Conservation (phyloP, 2,113 vertebrate genomes). For the Oreotrochilus melanogaster region DNA sequence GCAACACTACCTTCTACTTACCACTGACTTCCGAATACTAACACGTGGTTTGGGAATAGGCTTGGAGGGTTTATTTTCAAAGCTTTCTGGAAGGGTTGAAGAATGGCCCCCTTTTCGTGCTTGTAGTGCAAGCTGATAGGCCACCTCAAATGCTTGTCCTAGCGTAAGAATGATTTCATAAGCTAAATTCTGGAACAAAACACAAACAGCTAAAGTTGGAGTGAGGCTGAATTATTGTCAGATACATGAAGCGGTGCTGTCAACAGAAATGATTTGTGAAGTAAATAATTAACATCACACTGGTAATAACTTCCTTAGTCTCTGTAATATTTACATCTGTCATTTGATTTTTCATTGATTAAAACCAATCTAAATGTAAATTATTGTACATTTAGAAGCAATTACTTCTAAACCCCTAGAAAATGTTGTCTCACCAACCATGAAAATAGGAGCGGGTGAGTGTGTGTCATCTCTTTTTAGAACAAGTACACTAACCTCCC, state of each 20-base stretch:
- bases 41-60: constrained; percentile 97
- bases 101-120: constrained; percentile 96
- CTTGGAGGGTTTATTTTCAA: constrained; percentile 96
- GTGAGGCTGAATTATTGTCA: background rate
- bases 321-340: constrained; percentile 41
- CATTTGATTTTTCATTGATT: constrained; percentile 28
- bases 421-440: background rate
- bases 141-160: constrained; percentile 98
- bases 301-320: background rate
- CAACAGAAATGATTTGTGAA: background rate
- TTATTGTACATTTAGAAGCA: constrained; percentile 9
- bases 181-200: constrained; percentile 90
- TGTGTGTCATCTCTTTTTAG: background rate
- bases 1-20: constrained; percentile 77
- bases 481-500: background rate
- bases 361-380: constrained; percentile 43
- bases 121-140: constrained; percentile 97
- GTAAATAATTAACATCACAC: background rate
- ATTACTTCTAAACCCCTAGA: constrained; percentile 37
- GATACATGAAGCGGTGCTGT: background rate
- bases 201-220: constrained; percentile 7
- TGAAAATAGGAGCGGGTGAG: background rate
- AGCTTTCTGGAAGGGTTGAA: constrained; percentile 96
- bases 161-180: constrained; percentile 99
- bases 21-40: constrained; percentile 98